Percentiles rank a stretch among this genome's conserved stretches.
phyloP scores from a whole-genome alignment of 2,797 vertebrate genomes.

The Acrossocheilus fasciatus region DNA sequence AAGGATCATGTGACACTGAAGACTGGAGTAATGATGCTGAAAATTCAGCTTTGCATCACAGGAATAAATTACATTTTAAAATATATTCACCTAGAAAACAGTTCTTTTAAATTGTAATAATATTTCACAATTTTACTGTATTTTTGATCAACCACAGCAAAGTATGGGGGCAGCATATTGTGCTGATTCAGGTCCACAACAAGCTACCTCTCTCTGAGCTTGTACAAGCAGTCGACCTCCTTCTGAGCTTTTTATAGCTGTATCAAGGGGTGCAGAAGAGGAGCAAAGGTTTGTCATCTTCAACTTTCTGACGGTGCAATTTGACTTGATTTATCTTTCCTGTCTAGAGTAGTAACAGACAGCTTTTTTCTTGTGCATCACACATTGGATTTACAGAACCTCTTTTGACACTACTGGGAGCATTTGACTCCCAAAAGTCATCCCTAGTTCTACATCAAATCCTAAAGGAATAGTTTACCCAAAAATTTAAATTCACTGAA shows the following conservation, averaged over 20 bases:
- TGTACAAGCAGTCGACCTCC: conserved; percentile 2
- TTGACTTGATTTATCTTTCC: conserved; percentile 66
- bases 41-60: not conserved
- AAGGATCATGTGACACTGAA: not conserved
- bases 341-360: conserved; percentile 58
- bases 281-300: conserved; percentile 7
- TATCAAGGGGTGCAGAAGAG: conserved; percentile 10
- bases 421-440: not conserved
- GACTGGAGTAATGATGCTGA: not conserved
- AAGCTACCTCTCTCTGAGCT: not conserved
- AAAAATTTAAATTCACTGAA: not conserved
- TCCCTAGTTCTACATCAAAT: not conserved
- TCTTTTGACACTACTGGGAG: not conserved
- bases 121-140: not conserved
- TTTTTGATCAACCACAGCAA: not conserved
- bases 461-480: not conserved
- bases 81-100: not conserved
- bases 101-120: not conserved
- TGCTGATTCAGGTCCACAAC: not conserved
- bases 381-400: not conserved
- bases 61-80: not conserved
- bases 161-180: not conserved
- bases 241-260: conserved; percentile 22
- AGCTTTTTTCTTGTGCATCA: conserved; percentile 49
- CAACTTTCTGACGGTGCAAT: conserved; percentile 68